Evolutionary conservation across 2,888 invertebrate species (phyloP).

Genomic region (Apantesis nais): DNA sequence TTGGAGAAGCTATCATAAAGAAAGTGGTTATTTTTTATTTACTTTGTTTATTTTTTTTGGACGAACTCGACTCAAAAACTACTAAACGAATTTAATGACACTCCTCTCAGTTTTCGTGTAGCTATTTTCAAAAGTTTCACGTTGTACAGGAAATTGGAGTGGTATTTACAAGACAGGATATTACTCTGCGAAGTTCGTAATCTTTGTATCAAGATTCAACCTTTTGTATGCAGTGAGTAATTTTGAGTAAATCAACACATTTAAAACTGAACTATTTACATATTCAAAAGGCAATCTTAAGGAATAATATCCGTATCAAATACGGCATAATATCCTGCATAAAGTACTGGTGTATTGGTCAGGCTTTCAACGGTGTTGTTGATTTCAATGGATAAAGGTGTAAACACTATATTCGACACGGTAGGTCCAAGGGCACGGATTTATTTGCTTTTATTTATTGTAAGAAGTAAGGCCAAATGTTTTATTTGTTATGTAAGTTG

Average conservation of each 20-base stretch:
- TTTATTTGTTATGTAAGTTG: slow-evolving; percentile 12
- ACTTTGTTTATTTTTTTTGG: slow-evolving; percentile 14
- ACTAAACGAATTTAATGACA: slow-evolving; percentile 47
- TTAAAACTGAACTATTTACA: not conserved
- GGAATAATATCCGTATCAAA: not conserved
- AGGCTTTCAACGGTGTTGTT: slow-evolving; percentile 13
- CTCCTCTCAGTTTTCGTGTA: slow-evolving; percentile 6
- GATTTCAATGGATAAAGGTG: slow-evolving; percentile 8
- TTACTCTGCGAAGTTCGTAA: not conserved
- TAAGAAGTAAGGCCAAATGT: slow-evolving; percentile 8
- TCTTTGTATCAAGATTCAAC: not conserved
- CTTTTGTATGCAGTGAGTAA: not conserved
- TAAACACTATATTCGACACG: slow-evolving; percentile 8
- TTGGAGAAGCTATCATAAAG: not conserved
- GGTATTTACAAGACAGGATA: slow-evolving; percentile 4
- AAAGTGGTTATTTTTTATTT: slow-evolving; percentile 21
- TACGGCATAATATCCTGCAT: not conserved
- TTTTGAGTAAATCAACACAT: not conserved
- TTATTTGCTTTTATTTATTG: slow-evolving; percentile 9
- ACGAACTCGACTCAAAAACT: slow-evolving; percentile 32
- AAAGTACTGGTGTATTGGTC: slow-evolving; percentile 11
- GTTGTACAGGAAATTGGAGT: slow-evolving; percentile 11
- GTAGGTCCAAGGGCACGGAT: slow-evolving; percentile 11
- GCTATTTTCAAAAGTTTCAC: slow-evolving; percentile 30
- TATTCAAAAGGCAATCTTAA: not conserved